phyloP scores from a whole-genome alignment of 1,140 invertebrate genomes.

The Leptonema lineaticorne region DNA sequence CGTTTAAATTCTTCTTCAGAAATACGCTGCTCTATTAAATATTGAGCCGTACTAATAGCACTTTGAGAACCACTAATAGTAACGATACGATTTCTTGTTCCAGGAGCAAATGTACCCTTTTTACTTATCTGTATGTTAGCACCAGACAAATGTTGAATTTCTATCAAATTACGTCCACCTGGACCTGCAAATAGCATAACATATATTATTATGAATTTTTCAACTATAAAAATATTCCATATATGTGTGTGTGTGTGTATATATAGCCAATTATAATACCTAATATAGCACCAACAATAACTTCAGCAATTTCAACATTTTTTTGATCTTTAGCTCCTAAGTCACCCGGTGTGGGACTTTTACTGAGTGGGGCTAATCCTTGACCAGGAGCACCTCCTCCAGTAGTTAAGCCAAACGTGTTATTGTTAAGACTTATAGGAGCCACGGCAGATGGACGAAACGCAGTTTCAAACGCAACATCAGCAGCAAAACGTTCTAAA shows the following conservation, averaged over 20 bases:
- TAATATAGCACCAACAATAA: slow-evolving; percentile 95
- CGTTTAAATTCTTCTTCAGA: slow-evolving; percentile 93
- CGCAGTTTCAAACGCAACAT: slow-evolving; percentile 71
- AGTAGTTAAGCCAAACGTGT: slow-evolving; percentile 75
- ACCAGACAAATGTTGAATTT: slow-evolving; percentile 95
- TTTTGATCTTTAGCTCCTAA: slow-evolving; percentile 73
- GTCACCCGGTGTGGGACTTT: slow-evolving; percentile 82
- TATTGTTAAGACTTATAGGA: slow-evolving; percentile 73
- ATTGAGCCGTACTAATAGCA: slow-evolving; percentile 87
- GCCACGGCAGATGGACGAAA: slow-evolving; percentile 65
- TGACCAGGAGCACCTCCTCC: slow-evolving; percentile 75
- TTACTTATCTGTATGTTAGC: slow-evolving; percentile 98
- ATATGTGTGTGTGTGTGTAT: neutral
- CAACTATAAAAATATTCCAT: no score
- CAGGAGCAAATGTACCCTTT: slow-evolving; percentile 95
- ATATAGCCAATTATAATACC: slow-evolving; percentile 55
- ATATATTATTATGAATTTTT: no score
- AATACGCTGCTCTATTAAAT: slow-evolving; percentile 94
- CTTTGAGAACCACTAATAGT: slow-evolving; percentile 87
- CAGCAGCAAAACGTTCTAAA: slow-evolving; percentile 67
- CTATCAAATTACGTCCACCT: slow-evolving; percentile 91
- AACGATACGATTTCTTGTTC: slow-evolving; percentile 95
- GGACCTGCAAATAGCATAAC: slow-evolving; percentile 64
- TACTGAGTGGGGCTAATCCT: slow-evolving; percentile 78
- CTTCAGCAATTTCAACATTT: slow-evolving; percentile 91